Evolutionary conservation across 1,140 invertebrate species (phyloP).

Genomic region (Trachymyrmex cornetzi): DNA sequence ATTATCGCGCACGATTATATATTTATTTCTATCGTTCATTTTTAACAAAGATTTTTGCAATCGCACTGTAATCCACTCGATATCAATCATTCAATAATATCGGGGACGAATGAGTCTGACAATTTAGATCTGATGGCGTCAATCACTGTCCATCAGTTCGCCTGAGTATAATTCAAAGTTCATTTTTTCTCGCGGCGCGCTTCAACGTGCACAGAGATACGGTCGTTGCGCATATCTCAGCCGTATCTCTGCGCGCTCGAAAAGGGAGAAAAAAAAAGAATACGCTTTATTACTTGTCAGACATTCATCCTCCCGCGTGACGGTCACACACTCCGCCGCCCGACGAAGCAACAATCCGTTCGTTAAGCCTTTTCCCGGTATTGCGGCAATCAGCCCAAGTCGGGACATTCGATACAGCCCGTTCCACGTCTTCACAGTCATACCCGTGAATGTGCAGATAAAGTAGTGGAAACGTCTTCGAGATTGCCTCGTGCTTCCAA

Average conservation of each 20-base stretch:
- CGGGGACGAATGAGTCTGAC: constrained; percentile 26
- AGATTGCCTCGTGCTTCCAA: constrained; percentile 68
- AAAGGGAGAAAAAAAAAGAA: background rate
- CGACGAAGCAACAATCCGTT: constrained; percentile 74
- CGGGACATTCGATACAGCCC: constrained; percentile 74
- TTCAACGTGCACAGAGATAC: constrained; percentile 12
- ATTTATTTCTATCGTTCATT: constrained; percentile 28
- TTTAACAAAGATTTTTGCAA: constrained; percentile 27
- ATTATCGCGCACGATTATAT: background rate
- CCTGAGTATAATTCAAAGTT: background rate
- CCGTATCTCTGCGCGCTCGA: background rate
- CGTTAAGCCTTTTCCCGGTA: constrained; percentile 77
- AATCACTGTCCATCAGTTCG: constrained; percentile 54
- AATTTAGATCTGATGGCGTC: constrained; percentile 53
- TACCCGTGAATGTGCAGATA: constrained; percentile 62
- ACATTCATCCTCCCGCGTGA: constrained; percentile 71
- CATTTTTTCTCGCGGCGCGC: constrained; percentile 24
- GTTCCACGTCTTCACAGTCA: constrained; percentile 58
- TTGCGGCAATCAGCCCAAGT: constrained; percentile 71
- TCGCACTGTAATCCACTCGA: constrained; percentile 31
- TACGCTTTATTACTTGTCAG: constrained; percentile 71
- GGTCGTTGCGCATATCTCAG: constrained; percentile 39
- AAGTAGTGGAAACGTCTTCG: constrained; percentile 65
- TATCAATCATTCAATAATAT: constrained; percentile 46
- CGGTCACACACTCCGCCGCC: constrained; percentile 62